Evolutionary conservation across 2,797 vertebrate genomes (phyloP).

Genomic region (Caiman crocodilus): DNA sequence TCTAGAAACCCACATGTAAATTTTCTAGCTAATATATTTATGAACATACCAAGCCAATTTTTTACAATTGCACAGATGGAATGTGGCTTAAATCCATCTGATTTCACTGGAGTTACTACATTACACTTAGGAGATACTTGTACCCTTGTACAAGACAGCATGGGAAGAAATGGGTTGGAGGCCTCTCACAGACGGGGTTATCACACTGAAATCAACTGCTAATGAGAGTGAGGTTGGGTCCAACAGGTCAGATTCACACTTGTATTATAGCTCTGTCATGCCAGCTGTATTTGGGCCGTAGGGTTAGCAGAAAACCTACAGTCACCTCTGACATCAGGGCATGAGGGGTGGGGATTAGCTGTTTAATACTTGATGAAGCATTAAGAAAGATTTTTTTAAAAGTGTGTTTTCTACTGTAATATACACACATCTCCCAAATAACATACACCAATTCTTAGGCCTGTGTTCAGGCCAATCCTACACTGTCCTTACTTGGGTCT

Average conservation of each 20-base stretch:
- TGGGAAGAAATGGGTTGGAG: background rate
- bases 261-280: background rate
- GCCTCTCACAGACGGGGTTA: background rate
- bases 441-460: background rate
- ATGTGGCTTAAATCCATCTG: background rate
- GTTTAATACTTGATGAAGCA: background rate
- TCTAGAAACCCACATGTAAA: background rate
- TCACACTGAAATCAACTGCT: background rate
- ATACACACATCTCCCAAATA: background rate
- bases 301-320: background rate
- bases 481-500: background rate
- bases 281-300: background rate
- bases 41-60: background rate
- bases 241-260: background rate
- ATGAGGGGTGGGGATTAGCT: background rate
- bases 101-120: background rate
- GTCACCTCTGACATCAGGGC: background rate
- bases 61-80: background rate
- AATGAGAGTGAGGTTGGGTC: background rate
- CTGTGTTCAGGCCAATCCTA: background rate
- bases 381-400: background rate
- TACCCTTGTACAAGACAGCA: accelerated
- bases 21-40: accelerated
- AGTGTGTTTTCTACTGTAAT: background rate
- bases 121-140: background rate